phyloP scores from a whole-genome alignment of 2,797 vertebrate genomes.

The Rhinoraja longicauda region DNA sequence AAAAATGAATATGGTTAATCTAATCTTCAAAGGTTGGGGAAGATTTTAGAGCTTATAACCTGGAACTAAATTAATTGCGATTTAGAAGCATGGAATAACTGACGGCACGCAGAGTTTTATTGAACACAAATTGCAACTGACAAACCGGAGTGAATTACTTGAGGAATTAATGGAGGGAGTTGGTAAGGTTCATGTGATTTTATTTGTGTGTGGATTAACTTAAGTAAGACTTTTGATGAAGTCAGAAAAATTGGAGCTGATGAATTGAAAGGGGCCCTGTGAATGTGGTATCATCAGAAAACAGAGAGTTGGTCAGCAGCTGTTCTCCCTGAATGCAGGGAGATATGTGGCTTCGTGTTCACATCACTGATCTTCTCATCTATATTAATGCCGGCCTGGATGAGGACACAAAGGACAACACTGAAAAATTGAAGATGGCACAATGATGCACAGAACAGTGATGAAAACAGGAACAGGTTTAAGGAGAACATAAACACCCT shows the following conservation, averaged over 20 bases:
- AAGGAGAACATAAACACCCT: background rate
- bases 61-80: background rate
- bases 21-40: background rate
- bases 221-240: too few relatives aligned
- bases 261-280: background rate
- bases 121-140: too few relatives aligned
- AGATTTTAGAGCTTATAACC: background rate
- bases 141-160: too few relatives aligned
- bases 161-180: too few relatives aligned
- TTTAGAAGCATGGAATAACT: background rate
- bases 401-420: background rate
- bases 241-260: too few relatives aligned
- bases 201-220: too few relatives aligned
- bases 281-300: background rate
- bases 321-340: background rate
- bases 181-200: too few relatives aligned
- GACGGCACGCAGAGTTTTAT: too few relatives aligned
- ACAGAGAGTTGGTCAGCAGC: background rate
- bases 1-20: too few relatives aligned
- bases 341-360: background rate
- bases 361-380: background rate
- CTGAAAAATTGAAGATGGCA: background rate
- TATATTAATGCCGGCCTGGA: background rate
- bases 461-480: background rate
- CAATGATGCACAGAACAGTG: background rate